Evolutionary conservation across 2,113 vertebrate species (phyloP), one percentile per base, ranked within the genome.

Genomic region (Piaya cayana): DNA sequence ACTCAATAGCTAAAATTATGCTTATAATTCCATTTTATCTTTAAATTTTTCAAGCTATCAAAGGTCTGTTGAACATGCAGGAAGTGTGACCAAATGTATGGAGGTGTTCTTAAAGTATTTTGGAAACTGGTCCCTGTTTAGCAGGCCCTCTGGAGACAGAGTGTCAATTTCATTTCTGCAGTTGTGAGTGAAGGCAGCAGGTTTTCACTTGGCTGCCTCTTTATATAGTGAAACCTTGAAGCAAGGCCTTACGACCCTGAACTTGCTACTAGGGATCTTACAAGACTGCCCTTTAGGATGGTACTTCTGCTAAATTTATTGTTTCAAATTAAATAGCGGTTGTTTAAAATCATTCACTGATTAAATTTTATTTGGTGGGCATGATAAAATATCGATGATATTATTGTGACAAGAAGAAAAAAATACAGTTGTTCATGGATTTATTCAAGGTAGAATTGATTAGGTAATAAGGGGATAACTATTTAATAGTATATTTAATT

Each of bases 111-210:
- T 49, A 25, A 37, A 78, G 36, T 72, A 42, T 77, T 77, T 39
- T 92, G 69, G 63, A 80, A 89, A 47, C 25, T 68, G 27, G 55
- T 47, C 60, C 12, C 1, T 88, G 80, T 96, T 95, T 95, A 90
- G 39, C 27, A 90, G 67, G 43, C 72, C 3, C 15, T 74, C 62
- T 78, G 56, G 62, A 63, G 17, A 85, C 16, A 85, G 79, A 85
- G 92, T 81, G 76, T 98, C 97, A 69, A 92, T 98, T 97, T 98
- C 97, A 96, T 65, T 95, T 65, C 96, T 96, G 92, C 92, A 90
- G 43, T 78, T 62, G 30, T 98, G 98, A 99, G 79, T 95, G 97
- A 98, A 97, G 90, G 96, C 93, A 98, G 91, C 97, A 98, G 98
- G 96, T 98, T 98, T 96, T 94, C 42, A 71, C n/a, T 95, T 89